phyloP scores from a whole-genome alignment of 2,113 vertebrate species.

The Cricetomys ansorgei region DNA sequence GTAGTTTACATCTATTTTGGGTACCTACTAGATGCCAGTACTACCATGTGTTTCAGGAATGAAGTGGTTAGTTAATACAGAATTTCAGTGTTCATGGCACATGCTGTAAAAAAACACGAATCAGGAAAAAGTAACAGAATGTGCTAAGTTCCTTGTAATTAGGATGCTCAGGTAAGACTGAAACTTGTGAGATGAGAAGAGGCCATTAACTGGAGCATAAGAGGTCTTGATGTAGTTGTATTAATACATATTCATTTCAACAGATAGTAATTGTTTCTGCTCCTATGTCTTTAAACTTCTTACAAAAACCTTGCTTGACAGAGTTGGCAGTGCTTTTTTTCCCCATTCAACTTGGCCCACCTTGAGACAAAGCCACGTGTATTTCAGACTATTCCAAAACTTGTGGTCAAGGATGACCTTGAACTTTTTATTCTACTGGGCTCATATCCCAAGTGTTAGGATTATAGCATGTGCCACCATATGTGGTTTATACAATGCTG shows the following conservation, averaged over 20 bases:
- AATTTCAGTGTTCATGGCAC: not conserved
- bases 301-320: not conserved
- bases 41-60: not conserved
- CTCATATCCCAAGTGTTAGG: not conserved
- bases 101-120: not conserved
- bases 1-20: not conserved
- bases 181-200: not conserved
- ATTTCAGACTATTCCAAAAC: not conserved
- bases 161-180: not conserved
- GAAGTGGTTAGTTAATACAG: too few species aligned
- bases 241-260: not conserved
- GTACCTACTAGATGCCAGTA: not conserved
- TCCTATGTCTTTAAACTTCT: not conserved
- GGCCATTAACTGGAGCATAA: not conserved
- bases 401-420: too few species aligned
- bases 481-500: not conserved
- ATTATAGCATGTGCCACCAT: not conserved
- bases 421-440: too few species aligned
- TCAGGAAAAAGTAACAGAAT: not conserved
- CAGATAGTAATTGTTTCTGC: not conserved
- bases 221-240: not conserved
- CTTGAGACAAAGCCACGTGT: not conserved
- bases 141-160: not conserved
- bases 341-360: not conserved
- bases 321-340: not conserved